Percentiles rank a stretch among this genome's conserved stretches.
Evolutionary conservation across 1,140 invertebrate genomes (phyloP).

Genomic region (Aplysia californica): DNA sequence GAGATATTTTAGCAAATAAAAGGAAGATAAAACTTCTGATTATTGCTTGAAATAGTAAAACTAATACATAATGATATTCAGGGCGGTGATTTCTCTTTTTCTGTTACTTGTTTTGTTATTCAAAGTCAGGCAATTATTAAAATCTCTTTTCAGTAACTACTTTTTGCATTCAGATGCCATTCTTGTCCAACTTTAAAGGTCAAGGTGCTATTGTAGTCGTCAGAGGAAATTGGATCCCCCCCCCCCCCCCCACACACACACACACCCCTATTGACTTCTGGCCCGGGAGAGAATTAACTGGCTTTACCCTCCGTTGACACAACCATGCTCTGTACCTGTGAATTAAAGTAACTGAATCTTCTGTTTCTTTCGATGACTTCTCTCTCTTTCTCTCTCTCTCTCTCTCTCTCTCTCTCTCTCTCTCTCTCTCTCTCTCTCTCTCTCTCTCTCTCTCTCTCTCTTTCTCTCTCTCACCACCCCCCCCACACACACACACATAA

Average conservation of each 20-base stretch:
- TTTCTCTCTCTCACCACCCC: conserved; percentile 15
- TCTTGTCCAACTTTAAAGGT: too few relatives aligned
- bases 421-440: conserved; percentile 4
- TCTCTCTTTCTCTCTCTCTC: neutral
- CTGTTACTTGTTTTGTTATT: too few relatives aligned
- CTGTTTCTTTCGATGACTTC: neutral
- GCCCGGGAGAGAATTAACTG: neutral
- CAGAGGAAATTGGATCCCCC: neutral
- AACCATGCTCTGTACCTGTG: too few relatives aligned
- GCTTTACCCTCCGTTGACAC: too few relatives aligned
- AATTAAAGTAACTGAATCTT: neutral
- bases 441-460: conserved; percentile 20
- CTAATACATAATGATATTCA: too few relatives aligned
- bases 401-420: neutral
- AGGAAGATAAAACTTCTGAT: too few relatives aligned
- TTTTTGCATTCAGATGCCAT: too few relatives aligned
- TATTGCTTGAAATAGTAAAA: too few relatives aligned
- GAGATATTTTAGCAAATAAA: too few relatives aligned
- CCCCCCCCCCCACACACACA: neutral
- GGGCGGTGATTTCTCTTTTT: too few relatives aligned
- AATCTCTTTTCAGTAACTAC: too few relatives aligned
- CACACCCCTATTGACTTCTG: neutral
- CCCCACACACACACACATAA: neutral
- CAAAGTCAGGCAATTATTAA: too few relatives aligned
- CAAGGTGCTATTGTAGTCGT: neutral